phyloP scores from a whole-genome alignment of 1,140 invertebrate genomes.

The Aphelenchoides besseyi region DNA sequence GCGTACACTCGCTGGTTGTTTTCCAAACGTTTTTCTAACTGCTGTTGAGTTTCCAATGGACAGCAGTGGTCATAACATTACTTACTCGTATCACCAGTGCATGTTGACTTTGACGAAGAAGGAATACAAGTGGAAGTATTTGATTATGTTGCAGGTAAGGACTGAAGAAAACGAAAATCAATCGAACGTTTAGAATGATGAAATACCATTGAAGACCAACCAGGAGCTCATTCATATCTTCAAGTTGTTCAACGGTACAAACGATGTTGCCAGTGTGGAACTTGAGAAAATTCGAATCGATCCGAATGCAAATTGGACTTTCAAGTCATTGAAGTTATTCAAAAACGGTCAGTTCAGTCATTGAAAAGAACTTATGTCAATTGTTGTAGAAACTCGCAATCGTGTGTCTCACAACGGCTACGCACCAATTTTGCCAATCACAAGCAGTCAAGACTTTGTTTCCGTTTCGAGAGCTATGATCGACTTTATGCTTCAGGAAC shows the following conservation, averaged over 20 bases:
- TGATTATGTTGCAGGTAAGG: constrained; percentile 25
- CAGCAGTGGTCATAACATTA: neutral
- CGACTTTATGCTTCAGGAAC: constrained; percentile 14
- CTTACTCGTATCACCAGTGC: too few species aligned
- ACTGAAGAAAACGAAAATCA: too few species aligned
- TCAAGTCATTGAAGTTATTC: constrained; percentile 11
- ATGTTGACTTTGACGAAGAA: constrained; percentile 6
- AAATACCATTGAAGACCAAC: constrained; percentile 18
- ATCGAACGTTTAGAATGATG: too few species aligned
- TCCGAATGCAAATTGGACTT: neutral
- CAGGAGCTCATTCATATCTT: too few species aligned
- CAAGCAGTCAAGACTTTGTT: too few species aligned
- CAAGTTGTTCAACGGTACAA: constrained; percentile 19
- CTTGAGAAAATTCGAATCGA: too few species aligned
- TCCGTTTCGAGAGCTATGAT: constrained; percentile 6
- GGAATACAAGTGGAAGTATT: constrained; percentile 24
- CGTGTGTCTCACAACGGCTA: too few species aligned
- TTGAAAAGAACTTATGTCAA: too few species aligned
- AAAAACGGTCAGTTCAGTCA: constrained; percentile 16
- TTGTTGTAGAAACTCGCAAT: too few species aligned
- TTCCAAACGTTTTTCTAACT: constrained; percentile 24
- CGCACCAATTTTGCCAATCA: too few species aligned
- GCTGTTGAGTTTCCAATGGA: constrained; percentile 21
- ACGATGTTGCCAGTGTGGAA: too few species aligned
- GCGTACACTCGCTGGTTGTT: constrained; percentile 27